Evolutionary conservation across 1,140 invertebrate genomes (phyloP).

Genomic region (Papilio helenus): DNA sequence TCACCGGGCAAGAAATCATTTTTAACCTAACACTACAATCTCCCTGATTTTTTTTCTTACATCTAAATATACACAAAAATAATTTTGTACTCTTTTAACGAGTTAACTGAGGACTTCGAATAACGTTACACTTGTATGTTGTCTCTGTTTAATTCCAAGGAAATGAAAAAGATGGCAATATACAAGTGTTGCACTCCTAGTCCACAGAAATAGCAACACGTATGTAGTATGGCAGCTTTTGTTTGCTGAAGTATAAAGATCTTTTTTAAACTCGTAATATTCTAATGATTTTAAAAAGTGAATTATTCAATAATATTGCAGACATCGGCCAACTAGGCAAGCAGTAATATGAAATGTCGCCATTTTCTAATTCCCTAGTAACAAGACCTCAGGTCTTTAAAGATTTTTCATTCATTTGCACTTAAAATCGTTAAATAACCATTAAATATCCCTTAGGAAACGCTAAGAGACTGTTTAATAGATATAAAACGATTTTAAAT

Average conservation of each 20-base stretch:
- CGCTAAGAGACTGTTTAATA: neutral
- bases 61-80: conserved; percentile 82
- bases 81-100: conserved; percentile 82
- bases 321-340: conserved; percentile 30
- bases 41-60: conserved; percentile 81
- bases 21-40: conserved; percentile 74
- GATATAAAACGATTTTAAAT: neutral
- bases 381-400: conserved; percentile 23
- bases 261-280: conserved; percentile 55
- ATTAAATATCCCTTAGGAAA: neutral
- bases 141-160: neutral
- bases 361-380: conserved; percentile 21
- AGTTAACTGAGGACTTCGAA: conserved; percentile 51
- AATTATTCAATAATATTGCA: conserved; percentile 33
- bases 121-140: neutral
- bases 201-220: conserved; percentile 67
- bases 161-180: conserved; percentile 36
- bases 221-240: conserved; percentile 71
- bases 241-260: conserved; percentile 59
- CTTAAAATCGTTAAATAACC: neutral
- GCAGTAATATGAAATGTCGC: conserved; percentile 32
- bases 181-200: neutral
- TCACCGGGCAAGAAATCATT: conserved; percentile 75
- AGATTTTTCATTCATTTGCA: neutral
- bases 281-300: conserved; percentile 37